Conservation (phyloP, 2,888 invertebrate genomes). For the Brassicogethes aeneus region DNA sequence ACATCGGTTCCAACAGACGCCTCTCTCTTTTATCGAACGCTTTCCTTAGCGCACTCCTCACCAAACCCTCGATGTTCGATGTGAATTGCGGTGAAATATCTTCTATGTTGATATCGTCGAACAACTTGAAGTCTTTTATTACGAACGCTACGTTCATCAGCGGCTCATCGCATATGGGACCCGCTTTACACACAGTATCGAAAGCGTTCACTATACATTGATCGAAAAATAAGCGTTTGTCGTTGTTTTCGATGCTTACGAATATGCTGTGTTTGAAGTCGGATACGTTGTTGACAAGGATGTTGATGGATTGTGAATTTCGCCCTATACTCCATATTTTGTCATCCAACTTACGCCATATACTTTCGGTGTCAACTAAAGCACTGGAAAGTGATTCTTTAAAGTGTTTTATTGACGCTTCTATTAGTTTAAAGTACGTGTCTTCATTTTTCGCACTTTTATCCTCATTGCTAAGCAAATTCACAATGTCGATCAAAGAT, state of each 20-base stretch:
- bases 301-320: constrained; percentile 75
- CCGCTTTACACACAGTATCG: constrained; percentile 76
- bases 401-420: background rate
- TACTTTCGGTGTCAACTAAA: constrained; percentile 11
- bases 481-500: constrained; percentile 25
- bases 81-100: constrained; percentile 32
- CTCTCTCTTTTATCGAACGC: constrained; percentile 86
- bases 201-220: constrained; percentile 76
- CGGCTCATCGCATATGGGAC: constrained; percentile 95
- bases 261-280: constrained; percentile 56
- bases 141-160: constrained; percentile 92
- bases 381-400: background rate
- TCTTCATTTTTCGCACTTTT: too few relatives aligned
- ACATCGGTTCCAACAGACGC: constrained; percentile 93
- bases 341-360: constrained; percentile 38
- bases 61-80: constrained; percentile 22
- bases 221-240: constrained; percentile 56
- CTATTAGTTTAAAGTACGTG: background rate
- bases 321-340: constrained; percentile 92
- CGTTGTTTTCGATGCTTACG: constrained; percentile 37
- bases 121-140: constrained; percentile 68
- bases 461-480: constrained; percentile 24
- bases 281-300: constrained; percentile 71
- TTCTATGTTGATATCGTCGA: constrained; percentile 38
- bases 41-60: constrained; percentile 62